phyloP scores from a whole-genome alignment of 2,797 vertebrate genomes.

The Sebastes ruberrimus region DNA sequence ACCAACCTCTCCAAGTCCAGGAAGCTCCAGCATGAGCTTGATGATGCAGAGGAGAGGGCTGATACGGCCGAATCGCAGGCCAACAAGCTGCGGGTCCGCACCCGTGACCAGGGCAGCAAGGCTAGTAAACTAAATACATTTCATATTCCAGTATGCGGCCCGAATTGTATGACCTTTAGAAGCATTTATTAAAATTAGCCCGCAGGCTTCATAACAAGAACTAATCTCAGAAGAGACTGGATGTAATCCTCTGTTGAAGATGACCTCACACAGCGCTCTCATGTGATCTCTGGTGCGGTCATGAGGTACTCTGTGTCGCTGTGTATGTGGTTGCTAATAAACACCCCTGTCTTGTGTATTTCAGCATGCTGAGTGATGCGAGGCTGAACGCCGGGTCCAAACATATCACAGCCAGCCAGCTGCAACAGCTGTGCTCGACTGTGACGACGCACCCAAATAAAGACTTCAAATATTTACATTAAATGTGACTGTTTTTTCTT shows the following conservation, averaged over 20 bases:
- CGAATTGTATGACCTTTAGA: constrained; percentile 57
- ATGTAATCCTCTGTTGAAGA: constrained; percentile 57
- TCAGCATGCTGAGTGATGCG: constrained; percentile 76
- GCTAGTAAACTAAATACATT: constrained; percentile 47
- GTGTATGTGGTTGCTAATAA: constrained; percentile 72
- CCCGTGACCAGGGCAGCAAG: constrained; percentile 78
- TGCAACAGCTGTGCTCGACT: constrained; percentile 71
- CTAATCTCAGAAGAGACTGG: constrained; percentile 61
- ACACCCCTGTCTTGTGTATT: constrained; percentile 61
- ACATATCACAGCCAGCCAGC: constrained; percentile 53
- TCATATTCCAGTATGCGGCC: constrained; percentile 8
- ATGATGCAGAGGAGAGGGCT: constrained; percentile 90
- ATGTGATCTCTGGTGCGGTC: constrained; percentile 52
- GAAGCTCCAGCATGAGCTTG: constrained; percentile 93
- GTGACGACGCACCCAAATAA: constrained; percentile 58
- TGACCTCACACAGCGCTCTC: constrained; percentile 49
- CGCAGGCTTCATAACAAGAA: constrained; percentile 33
- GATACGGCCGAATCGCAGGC: constrained; percentile 90
- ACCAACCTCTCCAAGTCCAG: constrained; percentile 90
- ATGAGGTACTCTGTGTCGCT: constrained; percentile 34
- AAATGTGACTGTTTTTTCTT: neutral
- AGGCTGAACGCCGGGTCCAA: constrained; percentile 1
- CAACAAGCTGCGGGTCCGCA: constrained; percentile 90
- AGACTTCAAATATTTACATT: constrained; percentile 25
- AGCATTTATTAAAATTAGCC: constrained; percentile 64